Conservation (phyloP, 2,113 vertebrate genomes). For the Psittacus erithacus region DNA sequence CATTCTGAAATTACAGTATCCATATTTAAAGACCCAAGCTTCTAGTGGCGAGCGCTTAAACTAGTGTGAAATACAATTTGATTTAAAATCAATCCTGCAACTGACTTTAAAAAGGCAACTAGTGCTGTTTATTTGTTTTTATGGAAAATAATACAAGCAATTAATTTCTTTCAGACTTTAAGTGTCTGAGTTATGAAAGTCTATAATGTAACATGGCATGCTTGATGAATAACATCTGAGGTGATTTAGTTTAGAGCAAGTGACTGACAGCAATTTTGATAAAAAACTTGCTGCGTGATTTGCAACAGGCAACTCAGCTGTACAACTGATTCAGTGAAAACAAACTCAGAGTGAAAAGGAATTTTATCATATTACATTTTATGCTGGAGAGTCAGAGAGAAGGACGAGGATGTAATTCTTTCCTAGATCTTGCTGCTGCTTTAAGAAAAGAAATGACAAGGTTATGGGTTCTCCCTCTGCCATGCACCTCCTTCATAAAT, state of each 20-base stretch:
- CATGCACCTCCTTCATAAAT: constrained; percentile 55
- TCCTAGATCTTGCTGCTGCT: constrained; percentile 14
- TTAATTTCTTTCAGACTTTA: constrained; percentile 55
- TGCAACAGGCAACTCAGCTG: not conserved
- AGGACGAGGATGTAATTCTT: not conserved
- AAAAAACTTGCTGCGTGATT: constrained; percentile 3
- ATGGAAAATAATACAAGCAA: constrained; percentile 52
- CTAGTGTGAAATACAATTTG: constrained; percentile 72
- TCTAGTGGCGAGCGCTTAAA: constrained; percentile 32
- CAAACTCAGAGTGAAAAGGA: not conserved
- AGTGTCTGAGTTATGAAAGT: constrained; percentile 37
- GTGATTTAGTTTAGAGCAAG: constrained; percentile 35
- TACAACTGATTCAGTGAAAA: not conserved
- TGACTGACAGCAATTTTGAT: constrained; percentile 43
- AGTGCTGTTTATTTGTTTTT: constrained; percentile 57
- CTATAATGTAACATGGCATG: constrained; percentile 45
- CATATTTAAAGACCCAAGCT: constrained; percentile 60
- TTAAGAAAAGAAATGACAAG: constrained; percentile 59
- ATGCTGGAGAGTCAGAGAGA: not conserved
- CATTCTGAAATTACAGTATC: constrained; percentile 51
- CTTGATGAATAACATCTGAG: constrained; percentile 52
- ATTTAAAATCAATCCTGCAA: constrained; percentile 74
- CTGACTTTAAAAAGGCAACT: constrained; percentile 41
- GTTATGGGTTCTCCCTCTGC: constrained; percentile 37
- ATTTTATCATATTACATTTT: constrained; percentile 1